A percentile compares a stretch with the other conserved stretches of the same genome.
These are phyloP conservation scores for Epinotia brunnichana DNA, from an alignment of 2,888 invertebrate genomes.

Conservation along the genomic window DNA sequence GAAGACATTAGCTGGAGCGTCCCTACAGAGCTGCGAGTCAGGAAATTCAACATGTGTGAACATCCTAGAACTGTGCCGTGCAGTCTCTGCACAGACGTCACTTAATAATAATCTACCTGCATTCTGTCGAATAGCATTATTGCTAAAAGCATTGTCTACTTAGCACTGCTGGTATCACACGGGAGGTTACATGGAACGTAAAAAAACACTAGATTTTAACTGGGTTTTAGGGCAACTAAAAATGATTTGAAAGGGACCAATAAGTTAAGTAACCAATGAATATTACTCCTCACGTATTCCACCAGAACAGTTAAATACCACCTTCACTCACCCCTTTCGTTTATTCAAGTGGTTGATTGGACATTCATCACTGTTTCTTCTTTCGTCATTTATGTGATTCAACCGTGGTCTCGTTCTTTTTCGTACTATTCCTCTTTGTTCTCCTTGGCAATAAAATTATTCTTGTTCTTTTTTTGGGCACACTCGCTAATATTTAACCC, in stretches of 20 bases:
- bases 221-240: slow-evolving; percentile 1
- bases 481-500: background rate
- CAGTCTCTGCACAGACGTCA: slow-evolving; percentile 50
- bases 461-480: background rate
- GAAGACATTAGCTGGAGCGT: slow-evolving; percentile 69
- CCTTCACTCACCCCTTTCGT: background rate
- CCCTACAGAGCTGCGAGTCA: slow-evolving; percentile 61
- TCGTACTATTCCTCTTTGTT: background rate
- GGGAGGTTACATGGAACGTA: background rate
- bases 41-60: slow-evolving; percentile 62
- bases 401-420: background rate
- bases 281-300: background rate
- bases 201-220: slow-evolving; percentile 5
- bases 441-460: background rate
- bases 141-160: slow-evolving; percentile 37
- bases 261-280: background rate
- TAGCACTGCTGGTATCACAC: slow-evolving; percentile 1
- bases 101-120: slow-evolving; percentile 46
- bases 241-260: background rate
- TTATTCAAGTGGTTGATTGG: background rate
- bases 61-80: slow-evolving; percentile 56
- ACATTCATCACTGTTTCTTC: background rate
- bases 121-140: slow-evolving; percentile 42
- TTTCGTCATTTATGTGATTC: background rate
- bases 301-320: background rate